Conservation (phyloP, 2,113 vertebrate genomes). For the Channa maculata region DNA sequence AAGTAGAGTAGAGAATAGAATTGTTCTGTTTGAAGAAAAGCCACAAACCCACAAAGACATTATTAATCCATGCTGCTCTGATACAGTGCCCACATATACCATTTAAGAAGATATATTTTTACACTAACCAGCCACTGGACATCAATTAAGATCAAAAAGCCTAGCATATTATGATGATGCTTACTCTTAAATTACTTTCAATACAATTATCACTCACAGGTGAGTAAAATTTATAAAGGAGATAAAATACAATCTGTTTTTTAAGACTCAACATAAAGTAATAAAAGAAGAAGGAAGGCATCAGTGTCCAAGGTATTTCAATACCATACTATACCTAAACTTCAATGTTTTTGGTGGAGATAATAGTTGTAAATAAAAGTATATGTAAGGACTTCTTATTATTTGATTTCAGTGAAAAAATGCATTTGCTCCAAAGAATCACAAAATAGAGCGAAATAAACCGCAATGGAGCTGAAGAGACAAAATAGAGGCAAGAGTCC, state of each 20-base stretch:
- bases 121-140: slow-evolving; percentile 19
- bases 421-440: slow-evolving; percentile 19
- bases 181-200: slow-evolving; percentile 32
- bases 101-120: slow-evolving; percentile 18
- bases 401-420: not conserved
- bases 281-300: slow-evolving; percentile 6
- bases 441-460: slow-evolving; percentile 24
- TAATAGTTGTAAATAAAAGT: slow-evolving; percentile 1
- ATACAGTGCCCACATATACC: not conserved
- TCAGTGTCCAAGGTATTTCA: slow-evolving; percentile 19
- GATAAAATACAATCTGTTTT: slow-evolving; percentile 17
- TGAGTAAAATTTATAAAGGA: slow-evolving; percentile 9
- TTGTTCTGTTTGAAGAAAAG: slow-evolving; percentile 49
- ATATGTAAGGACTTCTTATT: slow-evolving; percentile 9
- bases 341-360: not conserved
- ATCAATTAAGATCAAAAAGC: slow-evolving; percentile 34
- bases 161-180: slow-evolving; percentile 18
- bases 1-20: slow-evolving; percentile 44
- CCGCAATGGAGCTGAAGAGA: slow-evolving; percentile 18
- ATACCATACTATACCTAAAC: slow-evolving; percentile 6
- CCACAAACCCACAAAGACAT: slow-evolving; percentile 15
- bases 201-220: slow-evolving; percentile 26
- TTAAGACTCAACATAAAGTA: slow-evolving; percentile 3
- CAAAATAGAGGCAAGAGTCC: slow-evolving; percentile 34
- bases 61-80: slow-evolving; percentile 2